Evolutionary conservation across 1,140 invertebrate species (phyloP).

Genomic region (Panagrolaimus sp.): DNA sequence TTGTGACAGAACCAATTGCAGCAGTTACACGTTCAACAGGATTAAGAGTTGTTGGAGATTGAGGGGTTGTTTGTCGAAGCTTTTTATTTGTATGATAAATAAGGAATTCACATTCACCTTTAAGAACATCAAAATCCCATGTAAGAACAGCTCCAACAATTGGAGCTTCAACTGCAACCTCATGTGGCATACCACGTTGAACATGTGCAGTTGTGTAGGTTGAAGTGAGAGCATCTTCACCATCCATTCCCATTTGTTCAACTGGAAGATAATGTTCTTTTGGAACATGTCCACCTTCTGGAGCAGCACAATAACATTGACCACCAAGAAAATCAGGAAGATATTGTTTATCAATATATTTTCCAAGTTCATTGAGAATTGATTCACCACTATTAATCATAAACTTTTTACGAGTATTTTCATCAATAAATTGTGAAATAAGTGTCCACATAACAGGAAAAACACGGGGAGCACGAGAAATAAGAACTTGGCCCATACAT

Average conservation of each 20-base stretch:
- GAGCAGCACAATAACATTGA: constrained; percentile 74
- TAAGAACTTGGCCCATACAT: constrained; percentile 80
- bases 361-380: constrained; percentile 65
- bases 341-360: constrained; percentile 78
- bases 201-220: constrained; percentile 46
- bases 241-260: constrained; percentile 66
- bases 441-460: constrained; percentile 96
- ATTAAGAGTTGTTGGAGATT: constrained; percentile 48
- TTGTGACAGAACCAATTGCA: constrained; percentile 36
- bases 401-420: constrained; percentile 87
- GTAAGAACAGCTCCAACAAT: constrained; percentile 83
- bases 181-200: constrained; percentile 47
- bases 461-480: constrained; percentile 80
- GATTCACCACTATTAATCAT: constrained; percentile 54
- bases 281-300: constrained; percentile 80
- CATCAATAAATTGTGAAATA: constrained; percentile 92
- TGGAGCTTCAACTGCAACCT: constrained; percentile 70
- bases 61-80: constrained; percentile 56
- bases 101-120: constrained; percentile 79
- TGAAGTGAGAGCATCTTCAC: constrained; percentile 62
- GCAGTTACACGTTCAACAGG: constrained; percentile 54
- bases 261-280: constrained; percentile 79
- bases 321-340: constrained; percentile 88
- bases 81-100: constrained; percentile 69
- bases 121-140: constrained; percentile 92